phyloP scores from a whole-genome alignment of 2,797 vertebrate genomes.

The Hyperoplus immaculatus region DNA sequence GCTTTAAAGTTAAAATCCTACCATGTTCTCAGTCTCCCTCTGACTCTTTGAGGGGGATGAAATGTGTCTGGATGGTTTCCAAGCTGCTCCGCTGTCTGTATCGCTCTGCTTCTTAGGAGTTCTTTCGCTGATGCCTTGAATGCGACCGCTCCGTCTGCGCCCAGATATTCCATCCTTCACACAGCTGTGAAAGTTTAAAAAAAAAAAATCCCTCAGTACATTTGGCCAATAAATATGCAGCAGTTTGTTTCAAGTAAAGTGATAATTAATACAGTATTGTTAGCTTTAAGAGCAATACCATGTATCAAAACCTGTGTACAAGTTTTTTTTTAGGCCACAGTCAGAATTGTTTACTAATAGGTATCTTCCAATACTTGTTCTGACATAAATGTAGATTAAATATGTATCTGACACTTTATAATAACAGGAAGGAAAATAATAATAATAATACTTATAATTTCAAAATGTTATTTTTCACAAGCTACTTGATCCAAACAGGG shows the following conservation, averaged over 20 bases:
- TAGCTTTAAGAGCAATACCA: neutral
- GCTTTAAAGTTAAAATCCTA: slow-evolving; percentile 29
- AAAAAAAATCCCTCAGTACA: neutral
- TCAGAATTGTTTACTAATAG: neutral
- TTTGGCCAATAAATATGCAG: neutral
- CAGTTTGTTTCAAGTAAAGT: neutral
- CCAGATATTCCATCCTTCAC: slow-evolving; percentile 54
- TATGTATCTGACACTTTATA: neutral
- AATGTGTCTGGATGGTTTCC: slow-evolving; percentile 50
- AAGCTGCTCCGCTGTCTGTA: slow-evolving; percentile 20
- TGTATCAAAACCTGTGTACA: too few relatives aligned
- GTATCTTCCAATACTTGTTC: neutral
- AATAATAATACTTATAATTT: too few relatives aligned
- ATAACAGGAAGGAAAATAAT: neutral
- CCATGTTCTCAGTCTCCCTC: slow-evolving; percentile 57
- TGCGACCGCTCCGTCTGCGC: slow-evolving; percentile 58
- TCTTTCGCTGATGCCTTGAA: slow-evolving; percentile 54
- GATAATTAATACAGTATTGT: too few relatives aligned
- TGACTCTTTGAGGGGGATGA: slow-evolving; percentile 55
- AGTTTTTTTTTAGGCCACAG: neutral
- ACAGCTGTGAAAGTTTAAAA: slow-evolving; percentile 47
- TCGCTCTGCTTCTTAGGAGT: slow-evolving; percentile 22
- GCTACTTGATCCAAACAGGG: too few relatives aligned
- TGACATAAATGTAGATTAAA: neutral
- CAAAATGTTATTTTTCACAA: too few relatives aligned